Evolutionary conservation across 2,888 invertebrate genomes (phyloP).

Genomic region (Andrena chrysosceles): DNA sequence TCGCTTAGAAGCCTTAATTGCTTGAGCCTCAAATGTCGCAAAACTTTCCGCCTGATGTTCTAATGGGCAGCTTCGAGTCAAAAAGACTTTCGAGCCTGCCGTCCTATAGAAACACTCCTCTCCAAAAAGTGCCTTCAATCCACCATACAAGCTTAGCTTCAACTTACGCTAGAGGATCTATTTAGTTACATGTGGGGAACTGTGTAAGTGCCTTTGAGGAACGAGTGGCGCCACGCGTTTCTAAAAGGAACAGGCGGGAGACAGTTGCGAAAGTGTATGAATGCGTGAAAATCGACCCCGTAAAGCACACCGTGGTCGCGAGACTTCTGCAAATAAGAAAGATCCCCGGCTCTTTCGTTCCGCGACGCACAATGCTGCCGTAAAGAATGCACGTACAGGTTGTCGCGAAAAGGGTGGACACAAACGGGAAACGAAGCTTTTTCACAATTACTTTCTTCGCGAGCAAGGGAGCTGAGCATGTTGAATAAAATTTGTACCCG

Average conservation of each 20-base stretch:
- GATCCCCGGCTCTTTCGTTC: not conserved
- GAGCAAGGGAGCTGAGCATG: not conserved
- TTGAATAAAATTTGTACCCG: not conserved
- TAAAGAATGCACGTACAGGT: not conserved
- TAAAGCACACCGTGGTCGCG: not conserved
- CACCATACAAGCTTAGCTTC: slow-evolving; percentile 14
- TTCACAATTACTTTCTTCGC: not conserved
- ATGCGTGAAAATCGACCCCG: slow-evolving; percentile 47
- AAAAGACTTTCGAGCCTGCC: slow-evolving; percentile 7
- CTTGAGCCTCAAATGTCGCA: not conserved
- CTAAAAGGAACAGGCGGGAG: slow-evolving; percentile 8
- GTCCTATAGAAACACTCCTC: slow-evolving; percentile 31
- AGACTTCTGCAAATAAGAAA: not conserved
- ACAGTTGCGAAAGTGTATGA: slow-evolving; percentile 27
- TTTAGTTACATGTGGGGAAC: slow-evolving; percentile 14
- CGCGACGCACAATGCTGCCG: not conserved
- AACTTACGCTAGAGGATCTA: slow-evolving; percentile 22
- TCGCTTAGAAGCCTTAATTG: not conserved
- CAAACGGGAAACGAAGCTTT: not conserved
- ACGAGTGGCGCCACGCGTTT: not conserved
- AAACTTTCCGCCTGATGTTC: slow-evolving; percentile 13
- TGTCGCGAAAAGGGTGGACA: not conserved
- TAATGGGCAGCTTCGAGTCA: slow-evolving; percentile 2
- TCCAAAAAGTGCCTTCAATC: slow-evolving; percentile 16
- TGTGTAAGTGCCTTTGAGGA: slow-evolving; percentile 35